phyloP scores from a whole-genome alignment of 2,888 invertebrate genomes.

The Achlya flavicornis region DNA sequence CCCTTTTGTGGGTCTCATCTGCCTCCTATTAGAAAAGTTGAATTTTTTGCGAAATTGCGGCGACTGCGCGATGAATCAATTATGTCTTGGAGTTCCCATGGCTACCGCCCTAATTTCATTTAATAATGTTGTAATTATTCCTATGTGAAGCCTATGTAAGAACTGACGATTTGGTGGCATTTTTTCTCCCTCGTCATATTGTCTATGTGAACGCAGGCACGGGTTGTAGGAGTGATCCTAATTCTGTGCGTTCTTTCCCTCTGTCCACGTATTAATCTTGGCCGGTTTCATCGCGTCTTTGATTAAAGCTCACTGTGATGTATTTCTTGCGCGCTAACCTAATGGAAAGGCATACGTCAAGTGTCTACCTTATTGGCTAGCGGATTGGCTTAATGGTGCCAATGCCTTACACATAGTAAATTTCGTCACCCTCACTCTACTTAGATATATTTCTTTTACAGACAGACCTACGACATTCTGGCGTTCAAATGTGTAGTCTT shows the following conservation, averaged over 20 bases:
- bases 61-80: slow-evolving; percentile 67
- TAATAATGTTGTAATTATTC: background rate
- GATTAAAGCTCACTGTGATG: slow-evolving; percentile 79
- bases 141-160: too few species aligned
- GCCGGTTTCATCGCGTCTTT: slow-evolving; percentile 73
- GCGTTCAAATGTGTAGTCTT: background rate
- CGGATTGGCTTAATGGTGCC: slow-evolving; percentile 76
- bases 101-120: background rate
- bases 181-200: slow-evolving; percentile 39
- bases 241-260: slow-evolving; percentile 58
- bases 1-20: slow-evolving; percentile 70
- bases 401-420: slow-evolving; percentile 61
- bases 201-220: slow-evolving; percentile 51
- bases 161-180: background rate
- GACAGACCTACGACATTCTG: background rate
- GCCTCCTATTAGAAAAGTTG: slow-evolving; percentile 66
- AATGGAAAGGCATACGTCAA: slow-evolving; percentile 82
- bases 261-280: slow-evolving; percentile 77
- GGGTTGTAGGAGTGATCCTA: slow-evolving; percentile 53
- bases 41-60: slow-evolving; percentile 53
- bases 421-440: slow-evolving; percentile 53
- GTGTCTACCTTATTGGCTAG: slow-evolving; percentile 80
- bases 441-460: slow-evolving; percentile 3
- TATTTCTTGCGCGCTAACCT: slow-evolving; percentile 80
- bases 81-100: slow-evolving; percentile 51